Percentiles rank a stretch among this genome's conserved stretches.
Evolutionary conservation across 2,113 vertebrate species (phyloP).

Genomic region (Gymnobelideus leadbeateri): DNA sequence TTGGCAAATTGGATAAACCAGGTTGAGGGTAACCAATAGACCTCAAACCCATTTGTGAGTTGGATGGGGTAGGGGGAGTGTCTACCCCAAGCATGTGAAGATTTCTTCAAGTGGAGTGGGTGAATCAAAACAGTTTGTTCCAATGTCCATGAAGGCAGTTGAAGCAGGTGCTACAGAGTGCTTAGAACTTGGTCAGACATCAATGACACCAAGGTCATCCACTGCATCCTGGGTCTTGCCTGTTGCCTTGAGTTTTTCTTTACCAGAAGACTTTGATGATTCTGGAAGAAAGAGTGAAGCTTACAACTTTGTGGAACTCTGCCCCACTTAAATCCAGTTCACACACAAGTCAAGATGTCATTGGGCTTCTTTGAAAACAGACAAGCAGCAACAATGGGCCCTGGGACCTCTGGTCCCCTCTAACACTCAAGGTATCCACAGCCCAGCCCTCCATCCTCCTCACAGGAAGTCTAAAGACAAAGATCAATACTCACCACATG

Average conservation of each 20-base stretch:
- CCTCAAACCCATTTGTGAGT: not conserved
- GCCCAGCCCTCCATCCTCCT: not conserved
- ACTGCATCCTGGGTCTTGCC: not conserved
- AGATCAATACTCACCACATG: not conserved
- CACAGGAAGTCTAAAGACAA: not conserved
- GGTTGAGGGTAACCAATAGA: not conserved
- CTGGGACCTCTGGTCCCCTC: not conserved
- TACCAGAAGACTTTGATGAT: not conserved
- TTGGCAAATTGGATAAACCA: not conserved
- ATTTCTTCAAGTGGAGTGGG: not conserved
- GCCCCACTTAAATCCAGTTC: not conserved
- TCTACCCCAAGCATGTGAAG: not conserved
- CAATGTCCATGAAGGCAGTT: not conserved
- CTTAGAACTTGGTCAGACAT: too few relatives aligned
- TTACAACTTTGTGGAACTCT: not conserved
- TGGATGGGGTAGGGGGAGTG: not conserved
- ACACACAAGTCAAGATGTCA: not conserved
- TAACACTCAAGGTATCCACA: not conserved
- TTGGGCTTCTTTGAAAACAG: not conserved
- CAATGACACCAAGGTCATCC: not conserved
- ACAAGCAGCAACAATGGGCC: not conserved
- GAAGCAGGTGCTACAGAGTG: not conserved
- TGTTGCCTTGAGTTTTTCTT: not conserved
- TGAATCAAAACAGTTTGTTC: not conserved
- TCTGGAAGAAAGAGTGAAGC: not conserved